Percentiles rank a stretch among this genome's conserved stretches.
Conservation (phyloP, 92 coral and sea anemone genomes). For the Nematostella vectensis region DNA sequence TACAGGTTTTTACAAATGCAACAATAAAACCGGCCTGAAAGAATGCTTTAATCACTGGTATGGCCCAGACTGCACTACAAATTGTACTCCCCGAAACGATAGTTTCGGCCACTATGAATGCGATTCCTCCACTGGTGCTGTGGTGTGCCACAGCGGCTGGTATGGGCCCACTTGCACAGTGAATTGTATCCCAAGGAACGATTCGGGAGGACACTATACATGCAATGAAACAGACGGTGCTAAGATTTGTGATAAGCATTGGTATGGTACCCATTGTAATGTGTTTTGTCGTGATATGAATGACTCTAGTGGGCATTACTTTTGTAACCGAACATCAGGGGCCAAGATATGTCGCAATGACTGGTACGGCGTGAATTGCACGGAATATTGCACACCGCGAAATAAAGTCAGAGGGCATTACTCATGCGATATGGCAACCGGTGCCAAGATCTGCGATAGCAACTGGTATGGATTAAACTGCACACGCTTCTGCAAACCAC, state of each 20-base stretch:
- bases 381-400: slow-evolving; percentile 22
- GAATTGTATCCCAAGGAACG: slow-evolving; percentile 14
- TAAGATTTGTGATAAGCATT: slow-evolving; percentile 11
- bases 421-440: slow-evolving; percentile 37
- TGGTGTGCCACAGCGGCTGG: slow-evolving; percentile 27
- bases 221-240: slow-evolving; percentile 16
- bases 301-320: slow-evolving; percentile 31
- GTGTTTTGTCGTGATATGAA: slow-evolving; percentile 8
- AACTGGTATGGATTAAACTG: slow-evolving; percentile 46
- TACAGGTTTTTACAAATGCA: slow-evolving; percentile 50
- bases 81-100: slow-evolving; percentile 15
- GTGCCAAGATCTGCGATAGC: slow-evolving; percentile 46
- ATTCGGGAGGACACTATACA: slow-evolving; percentile 12
- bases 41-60: slow-evolving; percentile 23
- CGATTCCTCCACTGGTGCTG: slow-evolving; percentile 24
- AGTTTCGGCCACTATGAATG: slow-evolving; percentile 23
- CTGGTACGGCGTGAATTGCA: slow-evolving; percentile 54
- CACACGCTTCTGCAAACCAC: neutral
- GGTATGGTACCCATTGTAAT: slow-evolving; percentile 22
- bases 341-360: slow-evolving; percentile 17
- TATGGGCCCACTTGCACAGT: slow-evolving; percentile 21
- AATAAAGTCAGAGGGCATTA: slow-evolving; percentile 41
- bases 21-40: slow-evolving; percentile 10
- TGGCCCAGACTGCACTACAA: slow-evolving; percentile 22
- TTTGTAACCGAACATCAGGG: slow-evolving; percentile 19